phyloP scores from a whole-genome alignment of 2,888 invertebrate genomes.

The Conchocele bisecta region DNA sequence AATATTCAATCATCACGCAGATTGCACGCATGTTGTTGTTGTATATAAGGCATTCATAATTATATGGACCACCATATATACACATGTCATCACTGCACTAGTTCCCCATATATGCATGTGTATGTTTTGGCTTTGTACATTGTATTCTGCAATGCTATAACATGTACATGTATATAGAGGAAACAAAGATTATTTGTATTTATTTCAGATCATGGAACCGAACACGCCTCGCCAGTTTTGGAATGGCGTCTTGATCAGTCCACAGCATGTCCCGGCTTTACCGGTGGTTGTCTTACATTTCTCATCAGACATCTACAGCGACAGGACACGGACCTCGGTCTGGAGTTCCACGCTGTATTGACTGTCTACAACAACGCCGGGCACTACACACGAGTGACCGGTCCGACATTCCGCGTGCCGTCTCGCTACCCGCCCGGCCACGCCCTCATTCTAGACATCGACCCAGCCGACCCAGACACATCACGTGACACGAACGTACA shows the following conservation, averaged over 20 bases:
- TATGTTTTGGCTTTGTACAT: too few species aligned
- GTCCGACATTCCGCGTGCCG: conserved; percentile 44
- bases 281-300: conserved; percentile 39
- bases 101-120: too few species aligned
- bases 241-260: conserved; percentile 41
- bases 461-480: conserved; percentile 7
- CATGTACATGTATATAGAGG: too few species aligned
- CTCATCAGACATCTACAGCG: conserved; percentile 32
- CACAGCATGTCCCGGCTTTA: neutral
- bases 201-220: conserved; percentile 29
- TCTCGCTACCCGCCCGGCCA: conserved; percentile 58
- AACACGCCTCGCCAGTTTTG: conserved; percentile 2
- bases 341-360: conserved; percentile 32
- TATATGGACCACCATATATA: too few species aligned
- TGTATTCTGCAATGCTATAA: too few species aligned
- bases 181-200: neutral
- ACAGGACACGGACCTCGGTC: conserved; percentile 31
- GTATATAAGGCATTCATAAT: neutral
- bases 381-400: conserved; percentile 19
- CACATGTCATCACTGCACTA: too few species aligned
- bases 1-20: too few species aligned
- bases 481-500: conserved; percentile 20
- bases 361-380: conserved; percentile 55
- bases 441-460: conserved; percentile 46
- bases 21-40: too few species aligned